A percentile compares a stretch with the other conserved stretches of the same genome.
These are phyloP conservation scores for Gyrodactylus salaris DNA, from an alignment of 1,140 invertebrate genomes.

Conservation along the genomic window DNA sequence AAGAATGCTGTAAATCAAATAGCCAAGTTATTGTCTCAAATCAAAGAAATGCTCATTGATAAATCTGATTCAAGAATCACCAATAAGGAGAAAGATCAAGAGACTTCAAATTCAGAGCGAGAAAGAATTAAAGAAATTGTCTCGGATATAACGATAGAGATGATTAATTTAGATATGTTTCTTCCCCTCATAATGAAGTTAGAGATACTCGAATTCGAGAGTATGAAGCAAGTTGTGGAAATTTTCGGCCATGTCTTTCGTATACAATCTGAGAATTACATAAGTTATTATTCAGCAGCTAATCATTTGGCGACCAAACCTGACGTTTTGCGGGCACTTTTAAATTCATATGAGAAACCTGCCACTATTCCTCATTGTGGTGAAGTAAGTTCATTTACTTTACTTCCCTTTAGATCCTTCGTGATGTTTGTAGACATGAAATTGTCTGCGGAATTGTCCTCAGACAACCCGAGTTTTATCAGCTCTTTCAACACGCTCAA, in stretches of 20 bases:
- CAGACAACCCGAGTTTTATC: not conserved
- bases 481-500: not conserved
- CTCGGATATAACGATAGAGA: not conserved
- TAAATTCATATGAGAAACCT: not conserved
- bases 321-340: not conserved
- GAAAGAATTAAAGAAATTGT: not conserved
- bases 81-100: not conserved
- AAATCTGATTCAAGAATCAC: not conserved
- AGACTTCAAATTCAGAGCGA: not conserved
- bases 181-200: not conserved
- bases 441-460: not conserved
- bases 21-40: too few species aligned
- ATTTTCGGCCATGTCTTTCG: not conserved
- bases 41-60: not conserved
- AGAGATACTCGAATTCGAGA: not conserved
- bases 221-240: not conserved
- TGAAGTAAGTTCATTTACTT: not conserved
- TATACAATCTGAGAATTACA: not conserved
- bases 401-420: not conserved
- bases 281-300: not conserved
- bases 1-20: too few species aligned
- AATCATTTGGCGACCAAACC: not conserved
- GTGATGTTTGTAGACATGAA: not conserved
- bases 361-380: not conserved
- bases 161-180: not conserved